phyloP scores from a whole-genome alignment of 30 jellyfish, hydroid and myxozoan genomes.

The Chrysaora quinquecirrha region DNA sequence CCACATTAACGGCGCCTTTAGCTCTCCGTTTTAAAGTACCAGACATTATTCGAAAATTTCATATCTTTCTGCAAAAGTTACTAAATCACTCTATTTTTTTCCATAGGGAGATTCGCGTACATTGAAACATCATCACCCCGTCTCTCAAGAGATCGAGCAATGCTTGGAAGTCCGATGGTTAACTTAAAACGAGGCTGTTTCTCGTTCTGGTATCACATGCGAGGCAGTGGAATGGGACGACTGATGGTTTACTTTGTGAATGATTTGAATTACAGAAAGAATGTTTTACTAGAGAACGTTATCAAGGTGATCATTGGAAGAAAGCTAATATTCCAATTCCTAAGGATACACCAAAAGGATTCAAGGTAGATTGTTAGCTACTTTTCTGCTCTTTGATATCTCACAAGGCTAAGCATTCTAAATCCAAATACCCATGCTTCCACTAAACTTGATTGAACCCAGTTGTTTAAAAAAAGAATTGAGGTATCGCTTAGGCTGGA shows the following conservation, averaged over 20 bases:
- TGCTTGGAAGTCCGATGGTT: constrained; percentile 53
- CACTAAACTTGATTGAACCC: too few relatives aligned
- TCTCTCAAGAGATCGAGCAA: constrained; percentile 70
- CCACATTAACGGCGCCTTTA: too few relatives aligned
- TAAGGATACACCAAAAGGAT: constrained; percentile 43
- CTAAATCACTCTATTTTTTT: too few relatives aligned
- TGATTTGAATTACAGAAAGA: constrained; percentile 17
- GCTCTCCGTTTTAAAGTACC: too few relatives aligned
- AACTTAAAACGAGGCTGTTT: constrained; percentile 73
- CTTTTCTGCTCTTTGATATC: not conserved
- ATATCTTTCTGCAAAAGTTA: too few relatives aligned
- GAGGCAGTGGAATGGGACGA: constrained; percentile 81
- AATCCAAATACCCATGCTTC: too few relatives aligned
- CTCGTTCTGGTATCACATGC: constrained; percentile 88
- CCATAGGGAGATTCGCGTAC: constrained; percentile 76
- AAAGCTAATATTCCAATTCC: constrained; percentile 55
- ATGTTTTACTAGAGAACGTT: constrained; percentile 41
- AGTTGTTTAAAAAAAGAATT: too few relatives aligned
- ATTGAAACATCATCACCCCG: constrained; percentile 88
- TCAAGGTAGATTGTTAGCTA: constrained; percentile 2
- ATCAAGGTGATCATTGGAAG: constrained; percentile 79
- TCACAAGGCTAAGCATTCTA: too few relatives aligned
- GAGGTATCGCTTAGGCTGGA: too few relatives aligned
- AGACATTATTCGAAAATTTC: too few relatives aligned
- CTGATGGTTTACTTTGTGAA: constrained; percentile 40